Percentiles rank a stretch among this genome's conserved stretches.
Conservation (phyloP, 2,888 invertebrate genomes). For the Elegia similella region DNA sequence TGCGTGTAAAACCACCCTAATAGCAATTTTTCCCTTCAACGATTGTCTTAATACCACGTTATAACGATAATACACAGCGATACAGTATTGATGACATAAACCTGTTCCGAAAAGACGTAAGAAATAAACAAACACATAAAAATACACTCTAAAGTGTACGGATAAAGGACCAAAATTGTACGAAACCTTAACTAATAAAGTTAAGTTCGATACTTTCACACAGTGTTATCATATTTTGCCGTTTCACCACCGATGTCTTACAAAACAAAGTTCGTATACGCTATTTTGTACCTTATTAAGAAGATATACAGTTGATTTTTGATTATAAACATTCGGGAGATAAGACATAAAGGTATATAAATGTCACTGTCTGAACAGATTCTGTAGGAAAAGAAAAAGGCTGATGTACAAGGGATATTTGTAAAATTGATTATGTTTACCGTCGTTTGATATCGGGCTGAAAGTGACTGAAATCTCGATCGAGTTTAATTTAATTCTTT, state of each 20-base stretch:
- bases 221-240: conserved; percentile 65
- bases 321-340: neutral
- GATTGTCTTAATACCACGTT: conserved; percentile 69
- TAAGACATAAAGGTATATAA: conserved; percentile 24
- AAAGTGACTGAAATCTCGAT: conserved; percentile 51
- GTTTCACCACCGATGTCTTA: conserved; percentile 12
- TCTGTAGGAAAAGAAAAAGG: conserved; percentile 64
- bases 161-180: conserved; percentile 26
- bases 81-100: conserved; percentile 66
- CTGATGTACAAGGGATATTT: conserved; percentile 57
- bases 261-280: neutral
- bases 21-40: conserved; percentile 75
- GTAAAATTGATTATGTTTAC: conserved; percentile 78
- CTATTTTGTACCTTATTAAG: conserved; percentile 8
- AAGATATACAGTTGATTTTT: conserved; percentile 21
- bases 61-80: conserved; percentile 70
- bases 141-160: neutral
- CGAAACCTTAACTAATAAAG: conserved; percentile 53
- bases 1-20: conserved; percentile 16
- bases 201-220: conserved; percentile 70
- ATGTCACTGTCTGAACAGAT: conserved; percentile 53
- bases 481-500: conserved; percentile 72
- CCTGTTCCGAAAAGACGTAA: conserved; percentile 37
- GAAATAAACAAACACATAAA: neutral
- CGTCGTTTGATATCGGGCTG: conserved; percentile 65